Percentiles rank a stretch among this genome's conserved stretches.
These are phyloP conservation scores for Athalia circularis DNA, from an alignment of 2,888 invertebrate genomes.

Conservation along the genomic window DNA sequence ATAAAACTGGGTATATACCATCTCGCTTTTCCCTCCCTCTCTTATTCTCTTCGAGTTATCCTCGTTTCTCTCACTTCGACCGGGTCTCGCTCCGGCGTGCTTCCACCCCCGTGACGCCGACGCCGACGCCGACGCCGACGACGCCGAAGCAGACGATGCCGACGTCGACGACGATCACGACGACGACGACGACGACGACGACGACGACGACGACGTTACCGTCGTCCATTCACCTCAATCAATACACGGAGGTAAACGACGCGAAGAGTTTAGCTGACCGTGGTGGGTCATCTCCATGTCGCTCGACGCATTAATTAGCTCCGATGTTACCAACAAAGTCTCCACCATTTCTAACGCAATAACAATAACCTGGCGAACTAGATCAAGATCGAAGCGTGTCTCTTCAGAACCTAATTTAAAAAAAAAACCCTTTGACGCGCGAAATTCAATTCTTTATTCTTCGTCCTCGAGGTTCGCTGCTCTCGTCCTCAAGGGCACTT, in stretches of 20 bases:
- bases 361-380: neutral
- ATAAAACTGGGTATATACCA: conserved; percentile 62
- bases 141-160: conserved; percentile 28
- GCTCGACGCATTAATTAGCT: neutral
- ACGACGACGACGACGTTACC: conserved; percentile 53
- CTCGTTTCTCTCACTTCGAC: conserved; percentile 39
- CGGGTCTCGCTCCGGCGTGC: conserved; percentile 43
- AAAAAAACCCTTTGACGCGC: too few relatives aligned
- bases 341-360: neutral
- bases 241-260: conserved; percentile 59
- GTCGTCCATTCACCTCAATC: conserved; percentile 70
- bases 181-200: conserved; percentile 42
- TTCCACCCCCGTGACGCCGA: conserved; percentile 52
- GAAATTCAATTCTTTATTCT: too few relatives aligned
- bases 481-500: too few relatives aligned
- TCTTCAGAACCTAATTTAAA: too few relatives aligned
- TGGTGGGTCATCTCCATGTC: conserved; percentile 29
- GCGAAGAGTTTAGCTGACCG: conserved; percentile 37
- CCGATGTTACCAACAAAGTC: neutral
- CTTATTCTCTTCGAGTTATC: conserved; percentile 48
- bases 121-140: conserved; percentile 49
- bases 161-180: conserved; percentile 43
- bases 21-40: conserved; percentile 56
- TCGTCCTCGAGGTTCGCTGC: too few relatives aligned
- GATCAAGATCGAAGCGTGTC: too few relatives aligned